Conservation (phyloP, 2,113 vertebrate species). For the Actenoides hombroni region DNA sequence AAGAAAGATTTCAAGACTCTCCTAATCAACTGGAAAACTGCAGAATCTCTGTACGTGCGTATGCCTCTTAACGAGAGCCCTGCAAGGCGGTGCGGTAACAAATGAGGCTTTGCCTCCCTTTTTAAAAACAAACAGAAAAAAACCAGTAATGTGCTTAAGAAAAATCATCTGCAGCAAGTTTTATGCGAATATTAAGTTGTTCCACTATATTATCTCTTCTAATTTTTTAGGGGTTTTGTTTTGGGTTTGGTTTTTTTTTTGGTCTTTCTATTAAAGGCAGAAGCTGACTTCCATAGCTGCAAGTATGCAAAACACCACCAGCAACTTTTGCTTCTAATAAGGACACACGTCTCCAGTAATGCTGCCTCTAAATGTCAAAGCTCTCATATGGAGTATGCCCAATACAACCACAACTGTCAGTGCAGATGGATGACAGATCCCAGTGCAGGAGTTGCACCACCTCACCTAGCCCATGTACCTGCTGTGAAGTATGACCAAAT, state of each 20-base stretch:
- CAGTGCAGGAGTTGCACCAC: background rate
- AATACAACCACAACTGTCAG: background rate
- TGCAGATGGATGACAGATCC: background rate
- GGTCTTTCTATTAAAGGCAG: background rate
- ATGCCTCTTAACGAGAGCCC: background rate
- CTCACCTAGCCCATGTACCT: background rate
- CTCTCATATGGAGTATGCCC: background rate
- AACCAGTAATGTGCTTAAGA: background rate
- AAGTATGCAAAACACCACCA: background rate
- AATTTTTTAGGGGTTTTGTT: background rate
- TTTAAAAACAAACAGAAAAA: background rate
- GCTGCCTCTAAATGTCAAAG: background rate
- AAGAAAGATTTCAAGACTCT: slow-evolving; percentile 70
- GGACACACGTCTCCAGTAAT: accelerated
- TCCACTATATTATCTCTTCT: background rate
- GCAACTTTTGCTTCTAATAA: background rate
- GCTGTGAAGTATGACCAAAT: background rate
- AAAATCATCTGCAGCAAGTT: background rate
- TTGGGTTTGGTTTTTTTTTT: background rate
- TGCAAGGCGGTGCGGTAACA: background rate
- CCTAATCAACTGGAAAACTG: background rate
- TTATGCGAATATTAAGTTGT: background rate
- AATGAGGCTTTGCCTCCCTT: background rate
- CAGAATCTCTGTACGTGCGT: slow-evolving; percentile 4
- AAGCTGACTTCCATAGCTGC: background rate